Evolutionary conservation across 1,140 invertebrate genomes (phyloP).

Genomic region (Caerostris extrusa): DNA sequence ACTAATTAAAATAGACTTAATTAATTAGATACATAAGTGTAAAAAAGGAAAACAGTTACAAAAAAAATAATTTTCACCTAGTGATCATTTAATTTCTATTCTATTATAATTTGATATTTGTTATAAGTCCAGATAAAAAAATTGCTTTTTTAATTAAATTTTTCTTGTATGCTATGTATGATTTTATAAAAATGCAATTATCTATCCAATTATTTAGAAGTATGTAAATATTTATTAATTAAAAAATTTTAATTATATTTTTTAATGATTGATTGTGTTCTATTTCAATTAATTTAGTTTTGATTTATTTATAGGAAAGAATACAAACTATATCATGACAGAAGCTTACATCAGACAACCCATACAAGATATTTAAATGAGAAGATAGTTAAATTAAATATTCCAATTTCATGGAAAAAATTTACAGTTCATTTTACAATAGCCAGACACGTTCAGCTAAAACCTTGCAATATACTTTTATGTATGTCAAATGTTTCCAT

Average conservation of each 20-base stretch:
- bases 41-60: too few relatives aligned
- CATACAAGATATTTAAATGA: neutral
- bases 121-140: too few relatives aligned
- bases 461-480: neutral
- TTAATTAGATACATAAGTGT: too few relatives aligned
- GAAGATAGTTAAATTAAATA: neutral
- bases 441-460: neutral
- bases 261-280: neutral
- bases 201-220: too few relatives aligned
- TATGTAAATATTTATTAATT: too few relatives aligned
- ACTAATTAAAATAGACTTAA: too few relatives aligned
- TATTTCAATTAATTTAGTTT: neutral
- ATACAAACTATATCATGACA: neutral
- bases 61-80: too few relatives aligned
- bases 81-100: too few relatives aligned
- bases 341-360: neutral
- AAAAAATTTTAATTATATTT: neutral
- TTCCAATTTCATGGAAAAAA: constrained; percentile 32
- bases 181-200: too few relatives aligned
- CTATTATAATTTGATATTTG: too few relatives aligned
- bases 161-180: too few relatives aligned
- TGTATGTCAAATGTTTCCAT: constrained; percentile 21
- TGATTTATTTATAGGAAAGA: neutral
- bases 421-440: constrained; percentile 54
- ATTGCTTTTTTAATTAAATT: too few relatives aligned